These are phyloP conservation scores for Lerista edwardsae DNA, from an alignment of 2,797 vertebrate genomes.

Conservation along the genomic window DNA sequence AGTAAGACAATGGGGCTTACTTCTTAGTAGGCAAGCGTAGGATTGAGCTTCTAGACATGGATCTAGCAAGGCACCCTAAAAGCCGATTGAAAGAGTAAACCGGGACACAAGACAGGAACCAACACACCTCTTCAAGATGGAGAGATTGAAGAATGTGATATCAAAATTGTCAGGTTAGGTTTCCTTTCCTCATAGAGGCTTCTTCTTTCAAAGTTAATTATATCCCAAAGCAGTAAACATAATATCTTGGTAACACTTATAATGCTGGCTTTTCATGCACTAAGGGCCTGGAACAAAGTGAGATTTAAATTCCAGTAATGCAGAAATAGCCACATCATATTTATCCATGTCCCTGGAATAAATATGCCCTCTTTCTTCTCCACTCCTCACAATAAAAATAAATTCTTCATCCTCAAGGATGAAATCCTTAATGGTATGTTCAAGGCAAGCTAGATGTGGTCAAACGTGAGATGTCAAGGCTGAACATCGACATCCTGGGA, in stretches of 20 bases:
- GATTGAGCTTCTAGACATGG: neutral
- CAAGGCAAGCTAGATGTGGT: no score
- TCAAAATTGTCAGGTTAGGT: constrained; percentile 37
- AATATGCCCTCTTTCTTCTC: constrained; percentile 44
- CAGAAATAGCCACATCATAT: constrained; percentile 33
- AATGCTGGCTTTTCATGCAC: constrained; percentile 7
- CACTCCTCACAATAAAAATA: constrained; percentile 52
- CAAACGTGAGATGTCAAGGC: no score
- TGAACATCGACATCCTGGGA: no score
- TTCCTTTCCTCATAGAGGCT: constrained; percentile 41
- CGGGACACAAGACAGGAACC: neutral
- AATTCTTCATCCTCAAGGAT: constrained; percentile 39
- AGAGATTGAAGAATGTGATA: constrained; percentile 38
- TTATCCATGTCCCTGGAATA: constrained; percentile 52
- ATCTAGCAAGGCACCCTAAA: constrained; percentile 11
- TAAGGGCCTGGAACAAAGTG: constrained; percentile 45
- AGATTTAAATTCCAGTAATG: constrained; percentile 53
- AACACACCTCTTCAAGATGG: neutral
- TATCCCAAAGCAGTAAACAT: constrained; percentile 49
- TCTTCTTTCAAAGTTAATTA: constrained; percentile 46
- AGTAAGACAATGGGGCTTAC: no score
- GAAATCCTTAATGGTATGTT: constrained; percentile 23
- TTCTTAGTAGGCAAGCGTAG: no score
- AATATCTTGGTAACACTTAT: constrained; percentile 41
- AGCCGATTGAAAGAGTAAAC: constrained; percentile 35